phyloP scores from a whole-genome alignment of 2,113 vertebrate genomes.

The Equus przewalskii region DNA sequence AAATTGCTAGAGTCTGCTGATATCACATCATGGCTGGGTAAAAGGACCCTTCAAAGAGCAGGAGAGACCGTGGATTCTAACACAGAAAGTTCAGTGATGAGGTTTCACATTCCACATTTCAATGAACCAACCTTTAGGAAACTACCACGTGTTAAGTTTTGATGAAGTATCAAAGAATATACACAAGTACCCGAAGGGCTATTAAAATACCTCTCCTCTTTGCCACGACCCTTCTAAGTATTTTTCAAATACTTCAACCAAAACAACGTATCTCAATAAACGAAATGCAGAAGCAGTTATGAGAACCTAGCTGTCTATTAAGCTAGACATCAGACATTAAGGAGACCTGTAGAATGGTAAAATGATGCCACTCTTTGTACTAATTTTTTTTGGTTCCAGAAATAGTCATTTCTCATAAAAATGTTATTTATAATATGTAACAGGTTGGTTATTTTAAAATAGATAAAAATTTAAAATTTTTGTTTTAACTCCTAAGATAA shows the following conservation, averaged over 20 bases:
- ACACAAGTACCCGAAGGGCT: background rate
- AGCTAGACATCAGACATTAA: background rate
- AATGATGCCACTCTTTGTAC: background rate
- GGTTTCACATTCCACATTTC: background rate
- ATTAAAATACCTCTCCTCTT: background rate
- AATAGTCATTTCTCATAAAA: constrained; percentile 21
- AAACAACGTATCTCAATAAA: background rate
- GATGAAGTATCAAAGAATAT: background rate
- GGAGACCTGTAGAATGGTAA: background rate
- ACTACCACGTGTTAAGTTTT: background rate
- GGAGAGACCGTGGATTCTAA: background rate
- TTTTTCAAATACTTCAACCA: background rate
- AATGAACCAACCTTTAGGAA: background rate
- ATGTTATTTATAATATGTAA: background rate
- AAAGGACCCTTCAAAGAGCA: background rate
- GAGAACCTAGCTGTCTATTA: background rate
- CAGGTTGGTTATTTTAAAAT: background rate
- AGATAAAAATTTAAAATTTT: background rate
- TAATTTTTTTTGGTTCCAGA: background rate
- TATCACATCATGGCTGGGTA: background rate
- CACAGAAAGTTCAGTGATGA: background rate
- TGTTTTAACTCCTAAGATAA: background rate
- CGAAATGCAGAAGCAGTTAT: background rate
- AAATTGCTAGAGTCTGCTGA: background rate
- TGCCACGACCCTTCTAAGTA: background rate